These are phyloP conservation scores for Diplosoma virens DNA, from an alignment of 23 tunicate genomes.

Conservation along the genomic window DNA sequence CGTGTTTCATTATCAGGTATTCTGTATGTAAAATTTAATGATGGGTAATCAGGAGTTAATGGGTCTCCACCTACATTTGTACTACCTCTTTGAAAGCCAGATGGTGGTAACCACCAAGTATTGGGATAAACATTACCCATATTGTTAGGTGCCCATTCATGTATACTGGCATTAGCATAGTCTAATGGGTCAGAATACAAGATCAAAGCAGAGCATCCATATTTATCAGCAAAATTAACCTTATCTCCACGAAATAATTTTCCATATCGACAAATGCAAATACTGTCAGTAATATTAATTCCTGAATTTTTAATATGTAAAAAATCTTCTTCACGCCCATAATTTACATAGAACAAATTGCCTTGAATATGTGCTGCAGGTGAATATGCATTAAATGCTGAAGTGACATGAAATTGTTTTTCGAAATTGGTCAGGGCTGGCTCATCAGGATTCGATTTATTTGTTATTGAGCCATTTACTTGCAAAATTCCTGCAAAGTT, in stretches of 20 bases:
- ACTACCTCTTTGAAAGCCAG: conserved; percentile 88
- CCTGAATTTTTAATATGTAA: conserved; percentile 10
- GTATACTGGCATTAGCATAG: conserved; percentile 45
- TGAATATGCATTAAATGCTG: conserved; percentile 64
- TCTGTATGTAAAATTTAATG: conserved; percentile 73
- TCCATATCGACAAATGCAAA: conserved; percentile 92
- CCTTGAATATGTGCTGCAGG: conserved; percentile 74
- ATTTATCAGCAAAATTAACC: conserved; percentile 54
- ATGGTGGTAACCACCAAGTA: conserved; percentile 82
- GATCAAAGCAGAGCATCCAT: conserved; percentile 72
- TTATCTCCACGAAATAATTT: conserved; percentile 76
- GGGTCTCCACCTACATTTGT: conserved; percentile 64
- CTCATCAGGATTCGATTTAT: conserved; percentile 52
- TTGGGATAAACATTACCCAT: conserved; percentile 56
- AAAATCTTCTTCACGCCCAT: conserved; percentile 82
- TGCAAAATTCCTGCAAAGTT: conserved; percentile 55
- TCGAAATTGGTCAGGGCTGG: conserved; percentile 34
- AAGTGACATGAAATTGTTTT: conserved; percentile 34
- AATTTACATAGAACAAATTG: conserved; percentile 84
- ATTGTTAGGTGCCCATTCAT: conserved; percentile 23
- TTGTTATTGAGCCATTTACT: conserved; percentile 43
- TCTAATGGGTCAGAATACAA: conserved; percentile 80
- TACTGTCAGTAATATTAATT: conserved; percentile 47
- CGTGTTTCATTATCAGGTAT: conserved; percentile 29
- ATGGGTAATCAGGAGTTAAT: conserved; percentile 85